These are phyloP conservation scores for Drosophila takahashii DNA, from an alignment of 1,140 invertebrate genomes.

Conservation along the genomic window DNA sequence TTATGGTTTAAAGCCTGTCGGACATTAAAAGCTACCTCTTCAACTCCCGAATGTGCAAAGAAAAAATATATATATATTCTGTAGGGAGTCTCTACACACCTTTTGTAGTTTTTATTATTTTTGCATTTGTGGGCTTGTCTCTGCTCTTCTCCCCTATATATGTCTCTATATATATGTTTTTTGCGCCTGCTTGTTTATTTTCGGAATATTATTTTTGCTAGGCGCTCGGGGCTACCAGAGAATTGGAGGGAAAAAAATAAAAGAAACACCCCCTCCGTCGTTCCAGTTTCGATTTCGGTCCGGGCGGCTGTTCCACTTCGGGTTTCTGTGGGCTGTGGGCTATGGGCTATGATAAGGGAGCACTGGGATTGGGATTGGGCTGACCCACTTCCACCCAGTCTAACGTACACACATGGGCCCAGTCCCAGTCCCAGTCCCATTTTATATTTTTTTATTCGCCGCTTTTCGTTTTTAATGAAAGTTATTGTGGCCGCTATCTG, in stretches of 20 bases:
- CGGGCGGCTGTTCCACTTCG: constrained; percentile 17
- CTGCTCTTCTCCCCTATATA: background rate
- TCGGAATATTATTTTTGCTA: constrained; percentile 33
- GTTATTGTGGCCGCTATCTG: constrained; percentile 63
- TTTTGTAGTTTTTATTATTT: constrained; percentile 10
- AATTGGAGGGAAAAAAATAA: background rate
- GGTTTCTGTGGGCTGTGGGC: constrained; percentile 21
- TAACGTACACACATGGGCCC: constrained; percentile 11
- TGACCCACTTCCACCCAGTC: constrained; percentile 58
- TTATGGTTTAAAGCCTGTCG: background rate
- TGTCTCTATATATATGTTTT: background rate
- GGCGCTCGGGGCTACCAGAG: constrained; percentile 12
- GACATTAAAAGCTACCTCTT: background rate
- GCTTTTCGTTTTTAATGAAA: constrained; percentile 58
- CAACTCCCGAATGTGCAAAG: background rate
- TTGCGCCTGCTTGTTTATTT: constrained; percentile 50
- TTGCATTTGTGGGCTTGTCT: constrained; percentile 5
- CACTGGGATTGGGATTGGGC: constrained; percentile 19
- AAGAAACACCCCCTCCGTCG: background rate
- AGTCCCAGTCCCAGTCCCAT: too few relatives aligned
- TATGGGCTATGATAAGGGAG: constrained; percentile 38
- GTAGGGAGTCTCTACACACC: background rate
- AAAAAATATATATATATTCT: background rate
- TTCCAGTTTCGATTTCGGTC: constrained; percentile 49
- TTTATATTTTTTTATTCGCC: constrained; percentile 42